Conservation (phyloP, 2,113 vertebrate genomes). For the Lophura nycthemera region DNA sequence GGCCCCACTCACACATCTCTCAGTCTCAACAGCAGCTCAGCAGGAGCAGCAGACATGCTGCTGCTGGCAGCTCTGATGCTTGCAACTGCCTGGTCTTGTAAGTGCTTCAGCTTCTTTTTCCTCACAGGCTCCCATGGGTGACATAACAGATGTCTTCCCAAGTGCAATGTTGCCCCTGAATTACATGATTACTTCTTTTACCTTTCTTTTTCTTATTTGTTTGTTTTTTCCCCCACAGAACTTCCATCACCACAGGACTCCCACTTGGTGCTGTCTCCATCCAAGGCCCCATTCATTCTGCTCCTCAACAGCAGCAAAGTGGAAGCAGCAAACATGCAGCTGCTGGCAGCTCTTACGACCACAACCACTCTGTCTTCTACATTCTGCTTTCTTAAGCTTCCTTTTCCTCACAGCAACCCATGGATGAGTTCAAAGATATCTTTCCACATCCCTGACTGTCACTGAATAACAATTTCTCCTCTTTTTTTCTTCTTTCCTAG, state of each 20-base stretch:
- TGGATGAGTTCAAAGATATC: no score
- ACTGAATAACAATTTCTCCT: no score
- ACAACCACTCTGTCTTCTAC: neutral
- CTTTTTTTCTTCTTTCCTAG: neutral
- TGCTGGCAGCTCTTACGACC: neutral
- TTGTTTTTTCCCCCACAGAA: no score
- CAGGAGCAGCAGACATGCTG: neutral
- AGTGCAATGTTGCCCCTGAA: fast-evolving
- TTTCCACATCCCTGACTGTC: no score
- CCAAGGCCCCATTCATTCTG: neutral
- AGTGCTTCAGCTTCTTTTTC: neutral
- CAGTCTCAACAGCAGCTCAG: neutral
- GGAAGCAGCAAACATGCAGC: neutral
- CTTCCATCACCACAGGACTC: neutral
- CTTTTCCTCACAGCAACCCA: no score
- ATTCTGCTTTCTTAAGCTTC: neutral
- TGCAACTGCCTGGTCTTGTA: neutral
- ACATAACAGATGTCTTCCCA: neutral
- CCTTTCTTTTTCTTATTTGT: no score
- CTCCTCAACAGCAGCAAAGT: neutral
- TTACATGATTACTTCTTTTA: fast-evolving
- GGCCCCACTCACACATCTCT: neutral
- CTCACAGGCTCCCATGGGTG: neutral
- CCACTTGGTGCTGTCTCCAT: neutral
- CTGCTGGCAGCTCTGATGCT: neutral